Base-by-base conservation (phyloP, 2,888 invertebrate species). In the Gymnoscelis rufifasciata region DNA sequence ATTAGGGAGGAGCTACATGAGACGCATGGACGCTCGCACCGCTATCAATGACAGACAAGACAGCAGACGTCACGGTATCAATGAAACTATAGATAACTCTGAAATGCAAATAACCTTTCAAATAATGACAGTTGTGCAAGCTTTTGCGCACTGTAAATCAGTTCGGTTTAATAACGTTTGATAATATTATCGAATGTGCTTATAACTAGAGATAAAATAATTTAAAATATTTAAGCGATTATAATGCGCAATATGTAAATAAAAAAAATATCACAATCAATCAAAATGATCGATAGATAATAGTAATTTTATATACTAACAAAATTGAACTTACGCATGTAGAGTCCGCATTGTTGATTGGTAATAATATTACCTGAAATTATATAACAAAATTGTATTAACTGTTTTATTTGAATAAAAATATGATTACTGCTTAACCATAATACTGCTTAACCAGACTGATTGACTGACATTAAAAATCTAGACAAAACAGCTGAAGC, bases 311-410 rank as follows among this genome's bases (percentile, higher is more conserved):
- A 19, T 19, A 5, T 3, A 19, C 19, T 19, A 3, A 3, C 5
- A n/a, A 51, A 62, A 60, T 59, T 54, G 64, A 68, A 80, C 77
- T 78, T 59, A 83, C 83, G 68, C 69, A 69, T 64, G 62, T 74
- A 71, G 51, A 68, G 70, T 72, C 74, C 74, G 61, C 73, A 72
- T 60, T 68, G 59, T 70, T 74, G 77, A 62, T 68, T 70, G 58
- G 69, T 66, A 64, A 68, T 68, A 63, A 76, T 80, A 78, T 81
- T 84, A 83, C 84, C 83, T 83, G 83, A 66, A 83, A 83, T 60
- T 50, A 71, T 72, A 73, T 64, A 53, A 67, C 62, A 60, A 60
- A 38, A 54, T n/a, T n/a, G n/a, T n/a, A n/a, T n/a, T n/a, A n/a
- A n/a, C n/a, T n/a, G n/a, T n/a, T n/a, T n/a, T n/a, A n/a, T n/a